These are phyloP conservation scores for Drosophila arawakana DNA, from an alignment of 1,140 invertebrate species.

Conservation along the genomic window DNA sequence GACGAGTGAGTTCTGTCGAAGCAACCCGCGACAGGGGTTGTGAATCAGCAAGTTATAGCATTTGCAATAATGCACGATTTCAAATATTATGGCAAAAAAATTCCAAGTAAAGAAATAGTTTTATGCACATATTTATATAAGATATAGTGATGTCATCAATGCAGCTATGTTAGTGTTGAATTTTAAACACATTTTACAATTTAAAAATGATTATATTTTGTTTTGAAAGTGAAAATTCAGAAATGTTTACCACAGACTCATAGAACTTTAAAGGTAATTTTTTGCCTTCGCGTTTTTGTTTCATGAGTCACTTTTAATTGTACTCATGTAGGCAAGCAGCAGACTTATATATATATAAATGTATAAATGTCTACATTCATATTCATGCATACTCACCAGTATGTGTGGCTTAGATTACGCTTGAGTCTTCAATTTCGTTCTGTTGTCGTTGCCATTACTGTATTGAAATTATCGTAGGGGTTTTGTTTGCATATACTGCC, in stretches of 20 bases:
- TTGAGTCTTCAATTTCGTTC: constrained; percentile 40
- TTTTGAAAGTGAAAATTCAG: neutral
- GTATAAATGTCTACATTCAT: constrained; percentile 6
- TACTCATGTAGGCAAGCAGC: constrained; percentile 32
- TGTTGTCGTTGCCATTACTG: constrained; percentile 5
- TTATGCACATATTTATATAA: neutral
- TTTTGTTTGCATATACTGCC: constrained; percentile 52
- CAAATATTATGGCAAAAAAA: neutral
- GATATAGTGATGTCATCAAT: too few species aligned
- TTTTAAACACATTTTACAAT: too few species aligned
- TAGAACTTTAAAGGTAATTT: constrained; percentile 47
- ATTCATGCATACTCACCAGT: neutral
- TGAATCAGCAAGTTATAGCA: constrained; percentile 33
- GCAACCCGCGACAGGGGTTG: neutral
- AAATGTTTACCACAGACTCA: constrained; percentile 7
- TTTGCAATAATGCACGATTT: constrained; percentile 1
- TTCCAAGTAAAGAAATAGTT: neutral
- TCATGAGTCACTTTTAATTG: constrained; percentile 69
- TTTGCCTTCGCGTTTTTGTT: constrained; percentile 41
- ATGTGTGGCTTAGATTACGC: constrained; percentile 40
- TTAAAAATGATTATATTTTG: neutral
- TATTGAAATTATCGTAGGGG: constrained; percentile 69
- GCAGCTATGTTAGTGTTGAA: too few species aligned
- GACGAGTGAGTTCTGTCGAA: neutral
- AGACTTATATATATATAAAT: neutral